Conservation (phyloP, 2,113 vertebrate genomes). For the Cebus imitator region DNA sequence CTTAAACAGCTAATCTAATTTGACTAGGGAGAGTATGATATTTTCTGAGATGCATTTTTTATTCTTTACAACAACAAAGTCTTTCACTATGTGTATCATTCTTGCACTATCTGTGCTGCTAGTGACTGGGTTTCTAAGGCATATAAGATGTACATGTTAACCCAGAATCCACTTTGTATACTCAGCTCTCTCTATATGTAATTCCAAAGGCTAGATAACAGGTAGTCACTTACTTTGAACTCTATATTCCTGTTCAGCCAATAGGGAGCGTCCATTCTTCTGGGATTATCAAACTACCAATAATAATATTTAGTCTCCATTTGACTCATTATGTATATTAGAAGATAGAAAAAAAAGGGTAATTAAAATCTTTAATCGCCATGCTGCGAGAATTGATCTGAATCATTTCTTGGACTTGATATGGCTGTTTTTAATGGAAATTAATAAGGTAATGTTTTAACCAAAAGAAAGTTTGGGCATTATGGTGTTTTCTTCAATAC, state of each 20-base stretch:
- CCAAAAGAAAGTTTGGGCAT: background rate
- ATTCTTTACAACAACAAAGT: background rate
- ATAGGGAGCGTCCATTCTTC: background rate
- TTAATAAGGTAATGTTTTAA: background rate
- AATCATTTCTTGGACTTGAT: background rate
- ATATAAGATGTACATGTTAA: background rate
- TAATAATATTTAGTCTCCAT: background rate
- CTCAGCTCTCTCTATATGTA: background rate
- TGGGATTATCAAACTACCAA: background rate
- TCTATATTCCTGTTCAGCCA: background rate
- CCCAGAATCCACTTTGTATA: background rate
- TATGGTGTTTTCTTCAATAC: background rate
- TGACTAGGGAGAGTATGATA: background rate
- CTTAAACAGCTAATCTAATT: background rate
- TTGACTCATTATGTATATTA: background rate
- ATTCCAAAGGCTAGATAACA: background rate
- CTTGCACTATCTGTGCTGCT: background rate
- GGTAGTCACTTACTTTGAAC: background rate
- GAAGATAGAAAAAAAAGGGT: background rate
- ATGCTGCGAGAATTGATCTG: background rate
- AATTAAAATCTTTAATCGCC: background rate
- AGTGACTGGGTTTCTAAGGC: background rate
- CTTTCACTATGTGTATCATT: background rate
- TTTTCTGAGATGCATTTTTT: background rate
- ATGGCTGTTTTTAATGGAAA: background rate